phyloP scores from a whole-genome alignment of 2,797 vertebrate species.

The Silurus lanzhouensis region DNA sequence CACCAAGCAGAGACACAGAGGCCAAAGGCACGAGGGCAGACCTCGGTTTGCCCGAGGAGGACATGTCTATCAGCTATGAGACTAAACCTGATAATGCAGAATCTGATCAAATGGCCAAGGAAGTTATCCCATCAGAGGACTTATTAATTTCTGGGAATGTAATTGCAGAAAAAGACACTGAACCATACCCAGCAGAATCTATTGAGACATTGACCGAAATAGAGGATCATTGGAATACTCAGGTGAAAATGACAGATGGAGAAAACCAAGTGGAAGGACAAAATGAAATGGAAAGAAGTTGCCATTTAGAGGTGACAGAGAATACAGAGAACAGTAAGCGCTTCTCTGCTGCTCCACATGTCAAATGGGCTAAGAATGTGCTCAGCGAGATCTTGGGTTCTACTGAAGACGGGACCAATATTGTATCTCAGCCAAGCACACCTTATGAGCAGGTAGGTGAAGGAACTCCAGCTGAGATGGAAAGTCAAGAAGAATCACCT shows the following conservation, averaged over 20 bases:
- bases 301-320: slow-evolving; percentile 63
- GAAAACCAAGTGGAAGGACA: slow-evolving; percentile 54
- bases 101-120: slow-evolving; percentile 20
- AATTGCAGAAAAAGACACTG: slow-evolving; percentile 28
- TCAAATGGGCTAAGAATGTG: slow-evolving; percentile 76
- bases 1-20: slow-evolving; percentile 12
- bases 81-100: not conserved
- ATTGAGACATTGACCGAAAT: not conserved
- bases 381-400: slow-evolving; percentile 71
- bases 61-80: slow-evolving; percentile 8
- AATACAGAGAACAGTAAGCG: slow-evolving; percentile 65
- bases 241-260: slow-evolving; percentile 20
- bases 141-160: slow-evolving; percentile 19
- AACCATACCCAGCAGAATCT: slow-evolving; percentile 5
- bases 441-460: slow-evolving; percentile 18
- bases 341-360: slow-evolving; percentile 73
- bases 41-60: slow-evolving; percentile 29
- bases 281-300: slow-evolving; percentile 63
- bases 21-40: slow-evolving; percentile 14
- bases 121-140: slow-evolving; percentile 24
- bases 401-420: slow-evolving; percentile 59
- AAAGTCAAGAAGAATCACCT: slow-evolving; percentile 40
- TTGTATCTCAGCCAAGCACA: slow-evolving; percentile 30
- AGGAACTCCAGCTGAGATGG: not conserved
- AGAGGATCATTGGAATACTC: slow-evolving; percentile 8